These are phyloP conservation scores for Aphelocoma coerulescens DNA, from an alignment of 2,113 vertebrate species.

Conservation along the genomic window DNA sequence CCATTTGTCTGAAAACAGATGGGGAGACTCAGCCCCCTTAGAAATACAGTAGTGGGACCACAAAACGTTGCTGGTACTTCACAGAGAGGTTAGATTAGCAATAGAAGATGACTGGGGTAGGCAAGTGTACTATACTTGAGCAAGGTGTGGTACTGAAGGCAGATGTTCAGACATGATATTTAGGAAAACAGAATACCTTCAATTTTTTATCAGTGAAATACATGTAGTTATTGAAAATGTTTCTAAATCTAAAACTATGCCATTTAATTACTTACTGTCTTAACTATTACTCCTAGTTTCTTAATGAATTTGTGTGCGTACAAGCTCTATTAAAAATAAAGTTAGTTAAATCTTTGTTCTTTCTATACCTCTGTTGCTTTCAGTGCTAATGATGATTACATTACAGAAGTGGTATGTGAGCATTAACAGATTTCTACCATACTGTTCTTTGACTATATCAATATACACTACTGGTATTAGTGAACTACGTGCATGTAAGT, in stretches of 20 bases:
- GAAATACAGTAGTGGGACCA: background rate
- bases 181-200: background rate
- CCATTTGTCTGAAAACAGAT: background rate
- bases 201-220: background rate
- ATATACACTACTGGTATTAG: background rate
- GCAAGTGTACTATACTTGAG: background rate
- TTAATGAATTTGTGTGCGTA: background rate
- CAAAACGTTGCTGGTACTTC: background rate
- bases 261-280: background rate
- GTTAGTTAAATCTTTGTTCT: background rate
- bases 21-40: background rate
- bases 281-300: background rate
- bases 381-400: background rate
- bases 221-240: background rate
- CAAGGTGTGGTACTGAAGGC: background rate
- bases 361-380: background rate
- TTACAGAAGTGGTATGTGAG: background rate
- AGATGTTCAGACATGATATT: rapidly evolving
- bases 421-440: background rate
- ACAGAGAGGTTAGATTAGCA: background rate
- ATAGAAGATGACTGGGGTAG: background rate
- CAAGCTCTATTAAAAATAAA: background rate
- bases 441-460: background rate
- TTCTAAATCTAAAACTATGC: background rate
- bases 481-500: background rate